Evolutionary conservation across 2,888 invertebrate genomes (phyloP).

Genomic region (Perdita meconis): DNA sequence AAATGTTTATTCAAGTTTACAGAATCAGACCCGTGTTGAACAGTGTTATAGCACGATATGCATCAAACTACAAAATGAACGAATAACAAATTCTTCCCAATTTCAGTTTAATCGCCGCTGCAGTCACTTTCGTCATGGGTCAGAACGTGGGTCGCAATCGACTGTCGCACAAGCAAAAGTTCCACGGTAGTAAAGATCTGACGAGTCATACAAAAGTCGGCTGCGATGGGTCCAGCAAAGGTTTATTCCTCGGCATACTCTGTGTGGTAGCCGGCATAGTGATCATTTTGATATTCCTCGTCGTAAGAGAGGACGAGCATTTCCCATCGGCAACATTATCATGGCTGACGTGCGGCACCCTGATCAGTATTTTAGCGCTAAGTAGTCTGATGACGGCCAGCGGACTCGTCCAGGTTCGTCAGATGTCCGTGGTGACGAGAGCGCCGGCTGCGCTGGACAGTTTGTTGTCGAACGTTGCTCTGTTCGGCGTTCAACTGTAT

Average conservation of each 20-base stretch:
- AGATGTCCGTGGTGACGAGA: constrained; percentile 83
- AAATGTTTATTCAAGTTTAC: no score
- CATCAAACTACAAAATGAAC: no score
- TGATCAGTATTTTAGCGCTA: constrained; percentile 83
- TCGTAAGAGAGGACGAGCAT: constrained; percentile 85
- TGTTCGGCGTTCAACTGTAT: constrained; percentile 85
- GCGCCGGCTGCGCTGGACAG: constrained; percentile 83
- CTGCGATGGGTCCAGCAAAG: constrained; percentile 86
- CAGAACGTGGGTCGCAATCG: constrained; percentile 84
- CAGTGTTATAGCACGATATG: no score
- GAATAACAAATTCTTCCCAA: no score
- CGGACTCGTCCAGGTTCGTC: constrained; percentile 84
- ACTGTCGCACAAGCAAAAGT: constrained; percentile 77
- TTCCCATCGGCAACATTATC: constrained; percentile 84
- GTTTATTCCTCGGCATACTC: constrained; percentile 85
- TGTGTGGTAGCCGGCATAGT: constrained; percentile 86
- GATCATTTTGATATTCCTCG: constrained; percentile 85
- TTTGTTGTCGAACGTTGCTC: constrained; percentile 83
- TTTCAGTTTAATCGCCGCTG: constrained; percentile 85
- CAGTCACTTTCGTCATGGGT: constrained; percentile 86
- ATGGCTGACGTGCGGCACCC: constrained; percentile 85
- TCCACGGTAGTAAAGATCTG: constrained; percentile 79
- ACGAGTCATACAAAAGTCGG: constrained; percentile 81
- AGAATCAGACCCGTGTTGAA: no score
- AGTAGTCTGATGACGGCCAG: constrained; percentile 83